Conservation (phyloP, 2,888 invertebrate species). For the Sarcophaga variegata region DNA sequence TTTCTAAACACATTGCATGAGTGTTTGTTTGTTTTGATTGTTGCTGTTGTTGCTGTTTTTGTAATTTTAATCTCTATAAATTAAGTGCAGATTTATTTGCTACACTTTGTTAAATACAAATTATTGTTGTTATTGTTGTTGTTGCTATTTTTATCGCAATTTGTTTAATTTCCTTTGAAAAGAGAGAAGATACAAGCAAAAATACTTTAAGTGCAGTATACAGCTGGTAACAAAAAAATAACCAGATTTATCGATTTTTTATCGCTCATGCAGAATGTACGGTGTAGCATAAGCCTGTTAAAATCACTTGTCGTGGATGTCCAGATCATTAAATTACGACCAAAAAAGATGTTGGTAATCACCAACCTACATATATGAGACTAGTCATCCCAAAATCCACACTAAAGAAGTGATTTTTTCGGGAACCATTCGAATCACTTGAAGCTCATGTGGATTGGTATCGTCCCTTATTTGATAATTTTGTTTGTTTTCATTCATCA, state of each 20-base stretch:
- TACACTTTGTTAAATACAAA: constrained; percentile 68
- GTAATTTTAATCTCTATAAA: constrained; percentile 26
- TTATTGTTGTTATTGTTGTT: constrained; percentile 19
- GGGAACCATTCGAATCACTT: no score
- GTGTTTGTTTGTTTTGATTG: neutral
- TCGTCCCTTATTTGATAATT: no score
- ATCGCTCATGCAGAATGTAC: no score
- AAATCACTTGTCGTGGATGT: no score
- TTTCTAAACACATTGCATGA: neutral
- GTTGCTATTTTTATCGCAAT: constrained; percentile 28
- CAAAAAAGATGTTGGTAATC: neutral
- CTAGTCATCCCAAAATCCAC: neutral
- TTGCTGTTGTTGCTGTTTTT: neutral
- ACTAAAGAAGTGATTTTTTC: no score
- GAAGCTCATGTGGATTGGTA: no score
- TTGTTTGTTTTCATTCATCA: no score
- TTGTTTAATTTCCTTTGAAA: constrained; percentile 59
- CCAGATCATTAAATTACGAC: no score
- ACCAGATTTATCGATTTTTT: neutral
- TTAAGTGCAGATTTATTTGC: constrained; percentile 66
- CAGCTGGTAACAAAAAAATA: constrained; percentile 42
- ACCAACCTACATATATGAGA: neutral
- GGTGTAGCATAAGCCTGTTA: no score
- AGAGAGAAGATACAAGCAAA: neutral
- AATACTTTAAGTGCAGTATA: neutral